Percentiles rank a stretch among this genome's conserved stretches.
phyloP scores from a whole-genome alignment of 2,113 vertebrate species.

The Forbesichthys agassizii region DNA sequence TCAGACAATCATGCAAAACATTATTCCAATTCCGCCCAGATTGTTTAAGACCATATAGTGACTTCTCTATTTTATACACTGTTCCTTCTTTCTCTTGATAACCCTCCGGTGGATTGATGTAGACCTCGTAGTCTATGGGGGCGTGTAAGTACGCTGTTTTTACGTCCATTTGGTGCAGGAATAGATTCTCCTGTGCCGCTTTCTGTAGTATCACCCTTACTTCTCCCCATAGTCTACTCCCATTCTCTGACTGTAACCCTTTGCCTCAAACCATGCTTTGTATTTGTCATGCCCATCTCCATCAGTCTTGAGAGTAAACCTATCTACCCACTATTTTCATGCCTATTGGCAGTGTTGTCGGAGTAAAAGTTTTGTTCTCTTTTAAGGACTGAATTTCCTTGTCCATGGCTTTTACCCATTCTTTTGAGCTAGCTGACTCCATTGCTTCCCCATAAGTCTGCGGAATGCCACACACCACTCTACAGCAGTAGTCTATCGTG shows the following conservation, averaged over 20 bases:
- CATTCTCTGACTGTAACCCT: constrained; percentile 1
- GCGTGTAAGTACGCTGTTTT: constrained; percentile 2
- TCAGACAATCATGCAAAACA: constrained; percentile 27
- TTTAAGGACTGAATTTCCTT: background rate
- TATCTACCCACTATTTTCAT: constrained; percentile 18
- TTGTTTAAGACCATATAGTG: constrained; percentile 44
- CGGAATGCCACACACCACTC: constrained; percentile 17
- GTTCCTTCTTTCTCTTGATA: constrained; percentile 18
- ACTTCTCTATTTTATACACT: constrained; percentile 45
- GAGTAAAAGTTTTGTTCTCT: constrained; percentile 23
- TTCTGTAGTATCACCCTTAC: constrained; percentile 1
- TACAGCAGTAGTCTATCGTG: constrained; percentile 28
- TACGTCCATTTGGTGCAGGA: constrained; percentile 1
- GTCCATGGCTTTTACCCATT: constrained; percentile 1
- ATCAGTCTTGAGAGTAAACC: constrained; percentile 15
- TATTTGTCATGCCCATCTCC: background rate
- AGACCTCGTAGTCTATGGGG: background rate
- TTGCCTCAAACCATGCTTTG: background rate
- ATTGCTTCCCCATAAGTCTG: background rate
- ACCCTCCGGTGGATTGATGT: constrained; percentile 39
- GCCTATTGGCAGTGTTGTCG: constrained; percentile 20
- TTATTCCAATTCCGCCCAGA: constrained; percentile 38
- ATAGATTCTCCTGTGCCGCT: constrained; percentile 3
- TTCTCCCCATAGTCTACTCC: constrained; percentile 13
- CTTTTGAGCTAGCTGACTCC: background rate